Evolutionary conservation across 2,888 invertebrate species (phyloP).

Genomic region (Globia sparganii): DNA sequence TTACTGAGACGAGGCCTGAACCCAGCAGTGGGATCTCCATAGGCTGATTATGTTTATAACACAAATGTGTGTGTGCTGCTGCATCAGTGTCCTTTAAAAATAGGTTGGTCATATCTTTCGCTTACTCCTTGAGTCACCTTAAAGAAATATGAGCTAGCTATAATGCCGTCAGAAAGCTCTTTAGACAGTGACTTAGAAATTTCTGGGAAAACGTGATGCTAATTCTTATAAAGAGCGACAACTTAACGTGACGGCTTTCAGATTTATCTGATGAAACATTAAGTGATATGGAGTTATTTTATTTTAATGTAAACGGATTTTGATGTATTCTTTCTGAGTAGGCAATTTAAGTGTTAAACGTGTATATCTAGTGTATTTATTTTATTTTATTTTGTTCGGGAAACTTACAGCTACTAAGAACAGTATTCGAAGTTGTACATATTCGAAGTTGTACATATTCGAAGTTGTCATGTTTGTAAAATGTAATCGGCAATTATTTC

Average conservation of each 20-base stretch:
- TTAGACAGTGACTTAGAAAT: slow-evolving; percentile 74
- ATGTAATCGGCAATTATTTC: no score
- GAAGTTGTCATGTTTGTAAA: no score
- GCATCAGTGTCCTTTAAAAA: not conserved
- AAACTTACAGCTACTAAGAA: no score
- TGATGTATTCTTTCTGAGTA: not conserved
- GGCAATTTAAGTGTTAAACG: not conserved
- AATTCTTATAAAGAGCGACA: slow-evolving; percentile 60
- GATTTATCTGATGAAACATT: slow-evolving; percentile 5
- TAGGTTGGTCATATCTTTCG: not conserved
- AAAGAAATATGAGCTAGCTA: slow-evolving; percentile 72
- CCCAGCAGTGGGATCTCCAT: no score
- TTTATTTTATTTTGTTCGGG: no score
- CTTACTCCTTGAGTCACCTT: slow-evolving; percentile 44
- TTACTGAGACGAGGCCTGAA: no score
- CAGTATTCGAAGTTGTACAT: no score
- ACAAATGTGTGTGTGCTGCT: not conserved
- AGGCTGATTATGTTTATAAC: no score
- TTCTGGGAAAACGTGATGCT: slow-evolving; percentile 71
- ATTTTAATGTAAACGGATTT: not conserved
- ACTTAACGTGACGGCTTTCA: slow-evolving; percentile 31
- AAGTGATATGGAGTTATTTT: slow-evolving; percentile 8
- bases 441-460: no score
- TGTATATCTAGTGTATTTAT: not conserved
- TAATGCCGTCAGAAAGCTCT: slow-evolving; percentile 73